Base-by-base conservation (phyloP, 2,113 vertebrate genomes). In the Mormyrus lacerda region DNA sequence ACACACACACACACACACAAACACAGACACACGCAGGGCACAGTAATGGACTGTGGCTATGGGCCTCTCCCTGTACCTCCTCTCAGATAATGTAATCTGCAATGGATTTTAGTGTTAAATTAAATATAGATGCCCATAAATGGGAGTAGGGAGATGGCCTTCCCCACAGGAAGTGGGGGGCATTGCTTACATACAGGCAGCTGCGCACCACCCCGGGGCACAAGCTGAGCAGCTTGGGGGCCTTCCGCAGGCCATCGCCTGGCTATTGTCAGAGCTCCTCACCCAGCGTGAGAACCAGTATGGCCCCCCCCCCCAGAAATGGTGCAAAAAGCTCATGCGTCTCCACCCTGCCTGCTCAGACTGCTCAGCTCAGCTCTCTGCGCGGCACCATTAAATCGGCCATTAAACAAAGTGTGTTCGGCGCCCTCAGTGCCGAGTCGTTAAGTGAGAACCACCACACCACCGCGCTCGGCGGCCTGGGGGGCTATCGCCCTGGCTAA, bases 21-120 rank as follows among this genome's bases (percentile, higher is more conserved):
- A 88, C 39, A 90, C 61, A 89, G n/a, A n/a, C 87, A 83, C 89
- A 87, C 24, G 53, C 84, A 89, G 44, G 89, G 47, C n/a, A 7
- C 84, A 50, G 85, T 87, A 55, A 87, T 87, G 85, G 85, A 53
- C 50, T 87, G 50, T 39, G 45, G 45, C 83, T 15, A 31, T 50
- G 47, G 31, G 11, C 5, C 17, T 86, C 85, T 39, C 50, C 31
- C 47, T 39, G 15, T 87, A 87, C 50, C 50, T 35, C 50, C 50
- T 55, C 85, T 87, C 17, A 55, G 13, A 87, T 50, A 87, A 87
- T 87, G 27, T 87, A 53, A 87, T 87, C 50, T 19, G n/a, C 85
- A 55, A 55, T 87, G 85, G 31, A 47, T 31, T 53, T 69, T 27
- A 85, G 83, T 42, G 44, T 85, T n/a, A 85, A 50, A 85, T 87